Base-by-base conservation (phyloP, 92 coral and sea anemone genomes). In the Heliopora coerulea region DNA sequence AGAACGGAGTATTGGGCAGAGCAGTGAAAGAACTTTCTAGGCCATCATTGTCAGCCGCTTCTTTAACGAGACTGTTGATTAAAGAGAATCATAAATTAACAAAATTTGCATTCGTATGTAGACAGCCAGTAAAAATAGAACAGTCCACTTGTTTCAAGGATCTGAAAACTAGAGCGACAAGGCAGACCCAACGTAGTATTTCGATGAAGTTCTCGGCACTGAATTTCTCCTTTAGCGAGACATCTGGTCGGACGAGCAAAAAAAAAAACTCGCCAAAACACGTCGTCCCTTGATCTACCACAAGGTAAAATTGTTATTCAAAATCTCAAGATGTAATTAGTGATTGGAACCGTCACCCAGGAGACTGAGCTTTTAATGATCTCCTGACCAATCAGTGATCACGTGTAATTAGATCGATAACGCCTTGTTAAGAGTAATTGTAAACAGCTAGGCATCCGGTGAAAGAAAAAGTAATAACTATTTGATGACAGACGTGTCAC, bases 401-500 rank as follows among this genome's bases (percentile, higher is more conserved):
- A 63, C 31, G 31, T 54, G 77, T 54, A 70, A 70, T 70, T 70
- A 70, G 77, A 29, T 39, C 30, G 77, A 70, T 70, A 70, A 70
- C 63, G 37, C 77, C 77, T 70, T 70, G 57, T 70, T 70, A 70
- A 70, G 77, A 70, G 57, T 54, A 70, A 70, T 70, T 70, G 77
- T 70, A 70, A 50, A 70, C 62, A 70, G 77, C 77, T 0, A 12
- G 75, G 49, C 75, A 68, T 68, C 75, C 75, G 75, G 75, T 68
- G 23, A 46, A 27, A 56, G 35, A 37, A 30, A 50, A 48, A 48
- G 34, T 21, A 34, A 52, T 35, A 15, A 10, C 14, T n/a, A 31
- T 40, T 32, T 42, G 30, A 10, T 40, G 13, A 52, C 56, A n/a
- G n/a, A 42, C 41, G 25, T 35, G 26, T 35, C 72, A 54, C 17